A percentile compares a stretch with the other conserved stretches of the same genome.
phyloP scores from a whole-genome alignment of 2,888 invertebrate genomes.

The Augochlorella aurata region DNA sequence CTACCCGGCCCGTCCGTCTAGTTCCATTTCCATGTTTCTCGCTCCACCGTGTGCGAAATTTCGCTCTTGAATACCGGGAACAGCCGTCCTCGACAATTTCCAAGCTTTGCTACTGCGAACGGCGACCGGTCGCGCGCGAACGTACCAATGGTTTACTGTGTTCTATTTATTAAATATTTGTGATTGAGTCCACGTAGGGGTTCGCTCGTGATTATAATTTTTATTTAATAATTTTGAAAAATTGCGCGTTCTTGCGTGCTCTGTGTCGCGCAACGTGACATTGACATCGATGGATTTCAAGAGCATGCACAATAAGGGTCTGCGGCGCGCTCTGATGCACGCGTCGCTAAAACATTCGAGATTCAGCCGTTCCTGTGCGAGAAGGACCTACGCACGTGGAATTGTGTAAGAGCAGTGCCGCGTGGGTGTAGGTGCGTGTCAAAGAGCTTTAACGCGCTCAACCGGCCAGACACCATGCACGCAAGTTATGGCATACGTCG shows the following conservation, averaged over 20 bases:
- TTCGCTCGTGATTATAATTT: too few relatives aligned
- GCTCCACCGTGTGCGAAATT: neutral
- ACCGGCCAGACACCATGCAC: conserved; percentile 4
- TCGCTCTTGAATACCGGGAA: neutral
- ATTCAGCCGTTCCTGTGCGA: conserved; percentile 25
- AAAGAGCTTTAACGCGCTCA: conserved; percentile 16
- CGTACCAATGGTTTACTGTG: too few relatives aligned
- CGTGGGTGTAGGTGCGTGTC: conserved; percentile 36
- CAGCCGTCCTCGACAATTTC: neutral
- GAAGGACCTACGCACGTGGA: conserved; percentile 40
- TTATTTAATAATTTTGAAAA: neutral
- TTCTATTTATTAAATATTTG: too few relatives aligned
- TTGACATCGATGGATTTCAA: conserved; percentile 19
- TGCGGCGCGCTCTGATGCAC: neutral
- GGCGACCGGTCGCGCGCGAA: too few relatives aligned
- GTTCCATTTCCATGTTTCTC: neutral
- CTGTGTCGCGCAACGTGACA: neutral
- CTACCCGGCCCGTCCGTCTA: neutral
- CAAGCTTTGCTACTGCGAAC: neutral
- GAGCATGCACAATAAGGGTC: neutral
- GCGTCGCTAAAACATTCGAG: conserved; percentile 1
- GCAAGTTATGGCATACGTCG: conserved; percentile 1
- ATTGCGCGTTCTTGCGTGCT: neutral
- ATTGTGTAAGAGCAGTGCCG: conserved; percentile 53
- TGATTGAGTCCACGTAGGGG: too few relatives aligned